Evolutionary conservation across 1,140 invertebrate species (phyloP), one percentile per base, ranked within the genome.

Genomic region (Pseudoatta argentina): DNA sequence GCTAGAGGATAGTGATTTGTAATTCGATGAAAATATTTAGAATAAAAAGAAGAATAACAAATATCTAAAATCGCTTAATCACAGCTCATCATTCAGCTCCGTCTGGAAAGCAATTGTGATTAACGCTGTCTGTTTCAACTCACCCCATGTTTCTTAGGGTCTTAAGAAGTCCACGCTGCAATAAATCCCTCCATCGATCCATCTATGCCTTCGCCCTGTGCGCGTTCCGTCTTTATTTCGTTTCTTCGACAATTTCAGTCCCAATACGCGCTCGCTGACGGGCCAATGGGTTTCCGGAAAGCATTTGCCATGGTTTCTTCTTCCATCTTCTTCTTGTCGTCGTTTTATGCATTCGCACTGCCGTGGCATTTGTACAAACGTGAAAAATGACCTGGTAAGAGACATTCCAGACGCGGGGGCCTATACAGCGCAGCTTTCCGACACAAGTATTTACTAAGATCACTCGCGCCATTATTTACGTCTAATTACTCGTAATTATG

Each of bases 261-360:
- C 63, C 85, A 67, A 77, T 87, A 85, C 87, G 82, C 61, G 64
- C 66, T 14, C 67, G 81, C 82, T 86, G 87, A 91, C 87, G 72
- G 86, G 85, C 86, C 88, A 91, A 91, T 86, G 89, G 86, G 48
- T 91, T 91, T 89, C 89, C 87, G 89, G 89, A 82, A 88, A 91
- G 87, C 87, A 87, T 91, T 89, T 86, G 87, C 85, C 82, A 87
- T 67, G 73, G 81, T 85, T 89, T 91, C 89, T 91, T 91, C 82
- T 83, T 66, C 86, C 86, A 86, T 91, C 87, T 91, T 85, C 16
- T 91, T 91, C 79, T 88, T 87, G 55, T 88, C 66, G 67, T 81
- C 75, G 76, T 86, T 91, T 83, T 88, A 76, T 87, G 79, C 77
- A 86, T 89, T 89, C 89, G 55, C 57, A 30, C 48, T 55, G 79